A percentile compares a stretch with the other conserved stretches of the same genome.
Conservation (phyloP, 2,888 invertebrate species). For the Dryobotodes eremita region DNA sequence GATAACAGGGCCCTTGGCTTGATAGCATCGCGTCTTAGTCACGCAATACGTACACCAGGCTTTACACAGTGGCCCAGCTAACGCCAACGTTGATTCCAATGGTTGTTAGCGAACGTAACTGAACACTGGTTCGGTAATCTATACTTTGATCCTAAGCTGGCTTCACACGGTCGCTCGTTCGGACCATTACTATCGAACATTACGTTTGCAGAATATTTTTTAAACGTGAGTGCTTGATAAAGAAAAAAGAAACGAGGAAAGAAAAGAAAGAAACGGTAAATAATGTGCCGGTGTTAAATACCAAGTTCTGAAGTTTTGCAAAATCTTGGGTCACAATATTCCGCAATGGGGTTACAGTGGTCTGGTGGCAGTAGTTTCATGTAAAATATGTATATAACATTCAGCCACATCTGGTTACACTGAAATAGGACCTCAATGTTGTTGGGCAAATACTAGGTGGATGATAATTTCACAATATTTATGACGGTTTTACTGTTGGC, state of each 20-base stretch:
- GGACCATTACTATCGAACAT: not conserved
- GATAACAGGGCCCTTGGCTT: conserved; percentile 79
- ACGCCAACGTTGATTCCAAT: conserved; percentile 20
- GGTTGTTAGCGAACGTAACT: not conserved
- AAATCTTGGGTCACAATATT: not conserved
- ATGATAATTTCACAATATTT: conserved; percentile 20
- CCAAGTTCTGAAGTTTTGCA: not conserved
- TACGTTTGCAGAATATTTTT: not conserved
- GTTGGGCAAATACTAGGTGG: conserved; percentile 1
- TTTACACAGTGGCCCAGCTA: conserved; percentile 44
- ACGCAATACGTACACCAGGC: conserved; percentile 75
- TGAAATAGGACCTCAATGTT: not conserved
- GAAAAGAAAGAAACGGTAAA: no score
- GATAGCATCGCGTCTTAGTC: conserved; percentile 81
- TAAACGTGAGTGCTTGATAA: not conserved
- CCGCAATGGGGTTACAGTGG: not conserved
- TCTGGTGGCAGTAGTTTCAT: no score
- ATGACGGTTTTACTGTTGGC: conserved; percentile 10
- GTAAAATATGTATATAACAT: conserved; percentile 13
- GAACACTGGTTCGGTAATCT: conserved; percentile 9
- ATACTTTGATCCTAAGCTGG: conserved; percentile 1
- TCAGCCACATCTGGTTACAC: not conserved
- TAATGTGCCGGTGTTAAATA: not conserved
- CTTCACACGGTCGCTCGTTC: not conserved
- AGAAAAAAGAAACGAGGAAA: no score